Percentiles rank a stretch among this genome's conserved stretches.
Evolutionary conservation across 1,140 invertebrate genomes (phyloP).

Genomic region (Pseudomyrmex concolor): DNA sequence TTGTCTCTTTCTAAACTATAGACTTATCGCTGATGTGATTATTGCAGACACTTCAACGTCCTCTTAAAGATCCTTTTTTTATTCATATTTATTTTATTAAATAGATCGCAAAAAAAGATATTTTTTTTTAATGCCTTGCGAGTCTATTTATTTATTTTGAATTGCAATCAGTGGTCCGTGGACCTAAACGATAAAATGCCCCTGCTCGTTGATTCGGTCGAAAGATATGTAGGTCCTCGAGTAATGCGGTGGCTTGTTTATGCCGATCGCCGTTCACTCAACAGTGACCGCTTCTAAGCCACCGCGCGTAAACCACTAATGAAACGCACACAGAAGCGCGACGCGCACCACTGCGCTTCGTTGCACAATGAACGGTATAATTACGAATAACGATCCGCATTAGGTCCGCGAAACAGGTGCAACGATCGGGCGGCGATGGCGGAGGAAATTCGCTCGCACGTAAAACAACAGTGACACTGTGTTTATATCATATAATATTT

Average conservation of each 20-base stretch:
- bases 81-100: not conserved
- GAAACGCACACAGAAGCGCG: constrained; percentile 39
- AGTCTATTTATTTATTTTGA: not conserved
- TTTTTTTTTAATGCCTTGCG: not conserved
- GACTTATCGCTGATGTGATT: too few relatives aligned
- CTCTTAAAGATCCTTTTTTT: not conserved
- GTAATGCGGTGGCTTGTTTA: constrained; percentile 41
- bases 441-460: not conserved
- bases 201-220: constrained; percentile 54
- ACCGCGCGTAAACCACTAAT: constrained; percentile 26
- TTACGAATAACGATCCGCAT: constrained; percentile 12
- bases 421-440: not conserved
- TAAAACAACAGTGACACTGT: too few relatives aligned
- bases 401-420: not conserved
- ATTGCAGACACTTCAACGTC: too few relatives aligned
- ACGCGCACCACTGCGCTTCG: not conserved
- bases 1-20: not conserved
- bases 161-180: not conserved
- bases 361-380: constrained; percentile 58
- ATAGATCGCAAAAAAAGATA: not conserved
- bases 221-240: constrained; percentile 73
- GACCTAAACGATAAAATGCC: not conserved
- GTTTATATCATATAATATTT: too few relatives aligned
- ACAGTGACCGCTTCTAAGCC: constrained; percentile 45
- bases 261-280: constrained; percentile 64